Evolutionary conservation across 2,888 invertebrate species (phyloP).

Genomic region (Muscina levida): DNA sequence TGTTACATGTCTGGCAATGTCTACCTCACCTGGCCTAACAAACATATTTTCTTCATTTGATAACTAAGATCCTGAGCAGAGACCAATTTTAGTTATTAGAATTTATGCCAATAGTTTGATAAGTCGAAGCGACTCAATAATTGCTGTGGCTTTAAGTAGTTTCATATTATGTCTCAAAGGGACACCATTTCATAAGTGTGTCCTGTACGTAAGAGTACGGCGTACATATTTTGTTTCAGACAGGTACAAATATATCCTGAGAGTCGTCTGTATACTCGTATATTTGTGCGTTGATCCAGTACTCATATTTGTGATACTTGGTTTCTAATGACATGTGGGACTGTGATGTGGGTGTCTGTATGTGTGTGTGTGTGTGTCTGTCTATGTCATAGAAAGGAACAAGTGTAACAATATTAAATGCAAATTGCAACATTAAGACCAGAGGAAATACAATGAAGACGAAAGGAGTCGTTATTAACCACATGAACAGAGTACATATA

Average conservation of each 20-base stretch:
- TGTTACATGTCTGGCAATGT: too few relatives aligned
- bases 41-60: constrained; percentile 38
- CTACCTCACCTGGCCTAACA: not conserved
- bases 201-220: too few relatives aligned
- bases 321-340: constrained; percentile 39
- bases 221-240: constrained; percentile 23
- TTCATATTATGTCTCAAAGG: constrained; percentile 48
- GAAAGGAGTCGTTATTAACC: not conserved
- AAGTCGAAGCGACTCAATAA: constrained; percentile 18
- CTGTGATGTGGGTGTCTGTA: not conserved
- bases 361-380: too few relatives aligned
- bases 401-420: constrained; percentile 50
- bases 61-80: not conserved
- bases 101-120: constrained; percentile 23
- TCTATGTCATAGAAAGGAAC: constrained; percentile 36
- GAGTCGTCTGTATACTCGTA: too few relatives aligned
- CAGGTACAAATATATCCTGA: not conserved
- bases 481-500: not conserved
- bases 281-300: not conserved
- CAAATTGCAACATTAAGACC: constrained; percentile 40
- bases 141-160: constrained; percentile 45
- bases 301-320: constrained; percentile 3
- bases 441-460: not conserved
- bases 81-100: constrained; percentile 46
- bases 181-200: constrained; percentile 17